A percentile compares a stretch with the other conserved stretches of the same genome.
Evolutionary conservation across 1,140 invertebrate genomes (phyloP).

Genomic region (Caerostris darwini): DNA sequence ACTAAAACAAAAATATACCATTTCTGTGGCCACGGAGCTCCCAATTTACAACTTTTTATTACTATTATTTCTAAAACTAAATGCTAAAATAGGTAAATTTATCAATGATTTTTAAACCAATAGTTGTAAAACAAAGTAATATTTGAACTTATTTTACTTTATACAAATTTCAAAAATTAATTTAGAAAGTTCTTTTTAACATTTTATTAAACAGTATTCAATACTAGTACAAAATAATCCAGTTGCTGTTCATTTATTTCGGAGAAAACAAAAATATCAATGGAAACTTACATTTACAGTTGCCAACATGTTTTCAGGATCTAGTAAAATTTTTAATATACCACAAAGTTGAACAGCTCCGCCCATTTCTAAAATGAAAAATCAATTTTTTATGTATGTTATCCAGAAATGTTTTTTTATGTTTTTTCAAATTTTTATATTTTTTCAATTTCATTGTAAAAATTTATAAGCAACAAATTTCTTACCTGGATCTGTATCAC

Average conservation of each 20-base stretch:
- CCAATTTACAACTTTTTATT: no score
- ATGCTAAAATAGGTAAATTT: no score
- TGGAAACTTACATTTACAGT: constrained; percentile 87
- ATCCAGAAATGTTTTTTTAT: no score
- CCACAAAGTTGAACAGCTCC: constrained; percentile 97
- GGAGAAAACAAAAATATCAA: not conserved
- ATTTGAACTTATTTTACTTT: no score
- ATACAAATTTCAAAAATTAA: no score
- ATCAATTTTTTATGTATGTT: no score
- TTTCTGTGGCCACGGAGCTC: no score
- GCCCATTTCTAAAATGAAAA: constrained; percentile 93
- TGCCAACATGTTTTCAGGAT: constrained; percentile 99
- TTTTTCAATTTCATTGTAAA: not conserved
- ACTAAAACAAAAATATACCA: no score
- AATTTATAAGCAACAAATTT: not conserved
- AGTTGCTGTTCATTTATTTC: not conserved
- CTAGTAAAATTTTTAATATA: constrained; percentile 94
- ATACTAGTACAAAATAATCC: not conserved
- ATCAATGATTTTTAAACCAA: no score
- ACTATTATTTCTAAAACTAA: no score
- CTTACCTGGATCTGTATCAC: constrained; percentile 85
- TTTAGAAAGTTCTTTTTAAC: not conserved
- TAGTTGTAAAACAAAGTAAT: no score
- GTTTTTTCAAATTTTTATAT: no score
- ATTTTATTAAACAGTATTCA: not conserved